Conservation (phyloP, 2,113 vertebrate genomes). For the Bubo scandiacus region DNA sequence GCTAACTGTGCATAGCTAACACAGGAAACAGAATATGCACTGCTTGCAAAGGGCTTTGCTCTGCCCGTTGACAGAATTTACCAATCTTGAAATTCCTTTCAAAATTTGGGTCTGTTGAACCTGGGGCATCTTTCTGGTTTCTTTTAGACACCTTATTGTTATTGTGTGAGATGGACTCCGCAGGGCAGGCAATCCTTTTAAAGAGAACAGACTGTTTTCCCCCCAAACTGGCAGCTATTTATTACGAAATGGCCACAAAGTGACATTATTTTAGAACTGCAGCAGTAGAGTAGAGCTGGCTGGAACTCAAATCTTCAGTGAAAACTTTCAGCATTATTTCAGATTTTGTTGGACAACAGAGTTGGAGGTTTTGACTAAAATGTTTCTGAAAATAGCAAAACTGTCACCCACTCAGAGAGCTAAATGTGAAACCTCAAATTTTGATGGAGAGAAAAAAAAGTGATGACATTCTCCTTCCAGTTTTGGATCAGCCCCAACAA, state of each 20-base stretch:
- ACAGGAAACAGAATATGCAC: not conserved
- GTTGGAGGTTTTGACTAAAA: slow-evolving; percentile 7
- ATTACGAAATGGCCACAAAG: not conserved
- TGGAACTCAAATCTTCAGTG: not conserved
- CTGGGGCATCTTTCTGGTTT: not conserved
- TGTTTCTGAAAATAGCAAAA: slow-evolving; percentile 14
- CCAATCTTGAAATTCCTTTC: not conserved
- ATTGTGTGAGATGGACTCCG: not conserved
- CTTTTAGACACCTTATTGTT: not conserved
- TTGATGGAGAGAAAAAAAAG: not conserved
- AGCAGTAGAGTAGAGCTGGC: not conserved
- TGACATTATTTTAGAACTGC: not conserved
- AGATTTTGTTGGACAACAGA: not conserved
- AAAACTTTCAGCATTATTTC: not conserved
- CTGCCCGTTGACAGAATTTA: not conserved
- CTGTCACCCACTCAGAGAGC: not conserved
- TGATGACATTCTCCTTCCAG: not conserved
- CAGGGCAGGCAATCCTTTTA: not conserved
- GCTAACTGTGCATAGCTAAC: not conserved
- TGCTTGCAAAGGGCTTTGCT: not conserved
- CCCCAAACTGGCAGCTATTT: not conserved
- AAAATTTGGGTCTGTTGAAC: not conserved
- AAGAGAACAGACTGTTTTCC: not conserved
- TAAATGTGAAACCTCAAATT: slow-evolving; percentile 3
- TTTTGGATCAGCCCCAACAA: not conserved